Conservation (phyloP, 1,140 invertebrate genomes). For the Brachionus sp. region DNA sequence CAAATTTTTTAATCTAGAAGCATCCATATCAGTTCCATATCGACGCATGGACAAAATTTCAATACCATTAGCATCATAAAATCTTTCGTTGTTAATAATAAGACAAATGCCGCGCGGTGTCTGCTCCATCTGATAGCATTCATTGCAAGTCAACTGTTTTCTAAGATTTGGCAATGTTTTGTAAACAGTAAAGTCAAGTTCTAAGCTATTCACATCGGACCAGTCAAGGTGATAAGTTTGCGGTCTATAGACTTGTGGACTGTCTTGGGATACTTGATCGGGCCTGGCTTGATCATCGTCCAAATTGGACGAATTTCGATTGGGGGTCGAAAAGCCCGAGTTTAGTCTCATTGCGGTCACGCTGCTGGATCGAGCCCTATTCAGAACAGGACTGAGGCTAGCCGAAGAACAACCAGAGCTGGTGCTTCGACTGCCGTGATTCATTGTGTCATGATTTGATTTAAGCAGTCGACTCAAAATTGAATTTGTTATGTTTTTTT, state of each 20-base stretch:
- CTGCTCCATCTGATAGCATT: conserved; percentile 69
- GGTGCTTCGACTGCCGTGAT: background rate
- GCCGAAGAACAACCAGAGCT: background rate
- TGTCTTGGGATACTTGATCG: background rate
- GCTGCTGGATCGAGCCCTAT: background rate
- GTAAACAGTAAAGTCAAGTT: background rate
- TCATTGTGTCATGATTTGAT: background rate
- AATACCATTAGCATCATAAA: conserved; percentile 59
- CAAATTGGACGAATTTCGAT: background rate
- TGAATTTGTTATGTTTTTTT: background rate
- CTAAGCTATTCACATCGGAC: background rate
- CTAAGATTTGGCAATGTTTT: background rate
- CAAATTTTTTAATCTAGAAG: conserved; percentile 54
- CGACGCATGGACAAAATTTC: conserved; percentile 53
- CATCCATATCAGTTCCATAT: conserved; percentile 70
- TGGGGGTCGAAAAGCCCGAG: background rate
- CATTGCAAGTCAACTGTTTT: background rate
- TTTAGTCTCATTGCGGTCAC: background rate
- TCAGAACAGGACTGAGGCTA: background rate
- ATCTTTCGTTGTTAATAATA: conserved; percentile 81
- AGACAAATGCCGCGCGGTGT: conserved; percentile 74
- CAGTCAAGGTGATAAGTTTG: conserved; percentile 10
- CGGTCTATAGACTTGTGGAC: background rate
- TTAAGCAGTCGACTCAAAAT: background rate
- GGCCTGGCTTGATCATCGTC: background rate